Base-by-base conservation (phyloP, 30 jellyfish, hydroid and myxozoan species). In the Mastigias papua region DNA sequence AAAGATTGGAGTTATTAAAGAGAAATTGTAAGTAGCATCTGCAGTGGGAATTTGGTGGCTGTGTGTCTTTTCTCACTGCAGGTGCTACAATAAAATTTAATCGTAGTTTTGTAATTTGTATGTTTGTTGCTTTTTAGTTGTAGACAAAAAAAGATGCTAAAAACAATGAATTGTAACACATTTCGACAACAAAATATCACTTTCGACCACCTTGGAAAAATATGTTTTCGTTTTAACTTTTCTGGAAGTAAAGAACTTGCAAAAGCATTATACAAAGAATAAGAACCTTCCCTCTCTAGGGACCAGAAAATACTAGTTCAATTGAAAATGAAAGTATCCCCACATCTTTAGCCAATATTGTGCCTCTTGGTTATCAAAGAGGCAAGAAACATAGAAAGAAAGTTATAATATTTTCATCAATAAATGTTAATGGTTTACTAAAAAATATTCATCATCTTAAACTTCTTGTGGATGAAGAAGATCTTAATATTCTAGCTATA, bases 391-490 rank as follows among this genome's bases (percentile, higher is more conserved):
- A 57, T 57, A 57, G 69, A 22, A 57, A 19, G 17, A 57, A 57
- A 57, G 69, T 8, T 57, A 57, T 57, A 19, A 57, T 57, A 3
- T 3, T 57, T 57, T 57, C 69, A 3, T 57, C 69, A 3, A 57
- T 57, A 4, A 57, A 57, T 57, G 69, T 57, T 2, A 57, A 23
- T 57, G 69, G 9, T 57, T 8, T 57, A 19, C 7, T 4, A 4
- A 57, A 57, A 57, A 57, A 57, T 57, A 19, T 19, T 22, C 22
- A 57, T 57, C 22, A 57, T 8, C 69, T 57, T 16, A 19, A 57
- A 19, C 69, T 57, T 57, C 69, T 57, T 19, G 69, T 57, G 69
- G 69, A 57, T 57, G 69, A 57, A 57, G 69, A 57, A 57, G 30
- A 57, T 8, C 7, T 57, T 23, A 8, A 8, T 23, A 57, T 57